A percentile compares a stretch with the other conserved stretches of the same genome.
Conservation (phyloP, 2,113 vertebrate genomes). For the Hyperopisus bebe region DNA sequence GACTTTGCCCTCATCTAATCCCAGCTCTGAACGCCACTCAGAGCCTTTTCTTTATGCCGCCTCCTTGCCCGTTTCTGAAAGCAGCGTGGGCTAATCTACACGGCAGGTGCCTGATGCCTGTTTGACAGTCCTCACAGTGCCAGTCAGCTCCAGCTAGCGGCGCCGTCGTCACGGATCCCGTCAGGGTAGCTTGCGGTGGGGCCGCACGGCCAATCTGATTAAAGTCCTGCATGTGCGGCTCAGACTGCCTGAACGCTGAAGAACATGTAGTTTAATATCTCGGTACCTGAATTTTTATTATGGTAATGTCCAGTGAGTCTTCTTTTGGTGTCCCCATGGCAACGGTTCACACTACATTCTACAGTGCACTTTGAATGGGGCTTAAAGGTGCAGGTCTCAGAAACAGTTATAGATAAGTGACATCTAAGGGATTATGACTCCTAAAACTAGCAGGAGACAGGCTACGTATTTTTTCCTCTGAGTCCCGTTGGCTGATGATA, state of each 20-base stretch:
- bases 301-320: background rate
- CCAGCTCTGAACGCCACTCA: background rate
- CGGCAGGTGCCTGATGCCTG: background rate
- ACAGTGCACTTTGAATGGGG: background rate
- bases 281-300: background rate
- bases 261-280: background rate
- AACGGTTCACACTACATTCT: background rate
- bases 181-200: background rate
- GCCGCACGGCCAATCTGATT: background rate
- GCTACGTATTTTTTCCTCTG: background rate
- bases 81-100: background rate
- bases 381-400: background rate
- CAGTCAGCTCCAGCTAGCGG: background rate
- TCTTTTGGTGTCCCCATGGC: background rate
- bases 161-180: background rate
- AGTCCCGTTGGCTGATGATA: background rate
- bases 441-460: background rate
- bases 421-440: background rate
- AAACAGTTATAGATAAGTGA: background rate
- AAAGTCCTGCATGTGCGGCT: background rate
- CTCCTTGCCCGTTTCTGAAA: background rate
- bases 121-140: background rate
- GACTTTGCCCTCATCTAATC: conserved; percentile 23
- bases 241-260: background rate
- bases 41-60: background rate